Conservation (phyloP, 2,113 vertebrate genomes). For the Lycaon pictus region DNA sequence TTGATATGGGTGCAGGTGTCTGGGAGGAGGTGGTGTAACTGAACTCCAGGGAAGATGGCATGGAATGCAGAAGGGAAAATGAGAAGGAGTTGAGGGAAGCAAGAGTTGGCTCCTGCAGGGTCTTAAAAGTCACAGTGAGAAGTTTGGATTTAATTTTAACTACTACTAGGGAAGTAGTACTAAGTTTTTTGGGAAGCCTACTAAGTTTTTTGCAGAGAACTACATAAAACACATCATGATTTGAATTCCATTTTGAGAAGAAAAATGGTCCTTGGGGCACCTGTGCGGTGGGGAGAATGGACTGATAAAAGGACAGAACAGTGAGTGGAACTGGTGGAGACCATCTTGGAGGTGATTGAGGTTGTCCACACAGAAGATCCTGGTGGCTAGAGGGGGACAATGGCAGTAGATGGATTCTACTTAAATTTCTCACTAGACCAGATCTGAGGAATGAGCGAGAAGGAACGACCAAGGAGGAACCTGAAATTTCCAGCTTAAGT, state of each 20-base stretch:
- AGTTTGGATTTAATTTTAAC: not conserved
- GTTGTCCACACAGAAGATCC: not conserved
- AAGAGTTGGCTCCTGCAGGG: not conserved
- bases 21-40: accelerated
- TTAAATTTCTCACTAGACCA: not conserved
- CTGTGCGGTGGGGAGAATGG: not conserved
- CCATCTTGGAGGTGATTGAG: too few species aligned
- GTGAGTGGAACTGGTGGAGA: not conserved
- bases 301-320: not conserved
- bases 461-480: not conserved
- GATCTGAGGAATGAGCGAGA: not conserved
- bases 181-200: not conserved
- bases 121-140: not conserved
- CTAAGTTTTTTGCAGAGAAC: not conserved
- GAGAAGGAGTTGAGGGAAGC: not conserved
- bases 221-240: not conserved
- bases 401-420: not conserved
- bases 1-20: not conserved
- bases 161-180: not conserved
- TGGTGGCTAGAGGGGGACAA: not conserved
- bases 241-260: not conserved
- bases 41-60: not conserved
- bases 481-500: not conserved
- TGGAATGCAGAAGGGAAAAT: too few species aligned
- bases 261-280: not conserved